Percentiles rank a stretch among this genome's conserved stretches.
These are phyloP conservation scores for Hirundo rustica DNA, from an alignment of 2,797 vertebrate species.

Conservation along the genomic window DNA sequence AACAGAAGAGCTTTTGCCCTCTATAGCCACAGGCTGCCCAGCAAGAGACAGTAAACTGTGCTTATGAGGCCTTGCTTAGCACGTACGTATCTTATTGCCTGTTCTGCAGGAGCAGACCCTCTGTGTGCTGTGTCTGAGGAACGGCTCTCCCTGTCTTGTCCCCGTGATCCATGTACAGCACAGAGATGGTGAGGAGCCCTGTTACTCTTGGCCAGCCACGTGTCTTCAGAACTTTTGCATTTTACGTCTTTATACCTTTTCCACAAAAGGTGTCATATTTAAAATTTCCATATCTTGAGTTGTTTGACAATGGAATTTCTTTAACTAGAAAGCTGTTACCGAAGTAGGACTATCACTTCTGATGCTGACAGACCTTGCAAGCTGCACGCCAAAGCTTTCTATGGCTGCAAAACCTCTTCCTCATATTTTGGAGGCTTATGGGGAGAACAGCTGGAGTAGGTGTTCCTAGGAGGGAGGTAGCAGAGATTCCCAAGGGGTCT, in stretches of 20 bases:
- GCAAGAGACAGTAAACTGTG: neutral
- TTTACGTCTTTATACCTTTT: neutral
- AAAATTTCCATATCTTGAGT: accelerated
- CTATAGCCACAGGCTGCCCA: neutral
- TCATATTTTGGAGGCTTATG: neutral
- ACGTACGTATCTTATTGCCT: neutral
- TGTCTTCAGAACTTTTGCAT: neutral
- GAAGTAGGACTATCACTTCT: neutral
- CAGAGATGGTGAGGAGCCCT: neutral
- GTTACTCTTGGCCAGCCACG: neutral
- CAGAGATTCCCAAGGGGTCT: neutral
- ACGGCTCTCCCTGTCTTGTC: neutral
- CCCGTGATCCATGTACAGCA: neutral
- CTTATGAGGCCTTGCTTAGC: neutral
- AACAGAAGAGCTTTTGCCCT: neutral
- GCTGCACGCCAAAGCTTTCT: neutral
- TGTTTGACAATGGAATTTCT: neutral
- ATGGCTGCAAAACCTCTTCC: neutral
- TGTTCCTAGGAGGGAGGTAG: neutral
- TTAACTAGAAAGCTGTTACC: neutral
- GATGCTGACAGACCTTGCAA: neutral
- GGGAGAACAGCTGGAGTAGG: neutral
- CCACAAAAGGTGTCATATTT: neutral
- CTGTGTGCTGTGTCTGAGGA: neutral
- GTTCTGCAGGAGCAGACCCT: neutral